A percentile compares a stretch with the other conserved stretches of the same genome.
These are phyloP conservation scores for Lasioglossum morio DNA, from an alignment of 2,888 invertebrate genomes.

Conservation along the genomic window DNA sequence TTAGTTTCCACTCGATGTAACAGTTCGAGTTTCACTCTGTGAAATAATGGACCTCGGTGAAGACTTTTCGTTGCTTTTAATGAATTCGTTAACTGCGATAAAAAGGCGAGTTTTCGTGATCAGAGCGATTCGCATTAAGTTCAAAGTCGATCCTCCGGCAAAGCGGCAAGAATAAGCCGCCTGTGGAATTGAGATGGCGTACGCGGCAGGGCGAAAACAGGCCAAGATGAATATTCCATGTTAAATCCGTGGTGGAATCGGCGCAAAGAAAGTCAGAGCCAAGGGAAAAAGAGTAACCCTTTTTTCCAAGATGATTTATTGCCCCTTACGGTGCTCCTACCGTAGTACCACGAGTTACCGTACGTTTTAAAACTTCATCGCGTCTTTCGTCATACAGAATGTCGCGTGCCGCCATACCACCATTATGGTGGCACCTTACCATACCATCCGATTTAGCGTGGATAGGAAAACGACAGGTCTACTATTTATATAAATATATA, in stretches of 20 bases:
- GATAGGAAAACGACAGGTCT: too few species aligned
- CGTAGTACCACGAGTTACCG: slow-evolving; percentile 38
- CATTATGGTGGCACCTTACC: too few species aligned
- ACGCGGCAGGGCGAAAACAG: slow-evolving; percentile 71
- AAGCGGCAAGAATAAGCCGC: slow-evolving; percentile 61
- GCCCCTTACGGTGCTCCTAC: slow-evolving; percentile 43
- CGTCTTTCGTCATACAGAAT: not conserved
- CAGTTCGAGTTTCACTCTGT: not conserved
- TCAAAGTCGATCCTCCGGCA: slow-evolving; percentile 60
- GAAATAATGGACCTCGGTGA: not conserved
- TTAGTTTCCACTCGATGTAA: not conserved
- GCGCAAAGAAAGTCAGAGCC: slow-evolving; percentile 76
- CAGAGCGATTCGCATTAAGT: slow-evolving; percentile 64
- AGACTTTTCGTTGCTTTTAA: not conserved
- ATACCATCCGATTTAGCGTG: not conserved
- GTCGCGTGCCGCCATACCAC: not conserved
- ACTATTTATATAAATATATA: too few species aligned
- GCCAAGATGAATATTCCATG: slow-evolving; percentile 82
- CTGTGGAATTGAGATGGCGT: slow-evolving; percentile 69
- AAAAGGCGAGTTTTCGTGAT: not conserved
- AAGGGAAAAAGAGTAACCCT: slow-evolving; percentile 59
- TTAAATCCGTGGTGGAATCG: slow-evolving; percentile 79
- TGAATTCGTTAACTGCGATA: not conserved
- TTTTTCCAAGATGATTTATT: slow-evolving; percentile 62
- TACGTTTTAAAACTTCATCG: slow-evolving; percentile 47